Percentiles rank a stretch among this genome's conserved stretches.
These are phyloP conservation scores for Harmothoe impar DNA, from an alignment of 2,888 invertebrate species.

Conservation along the genomic window DNA sequence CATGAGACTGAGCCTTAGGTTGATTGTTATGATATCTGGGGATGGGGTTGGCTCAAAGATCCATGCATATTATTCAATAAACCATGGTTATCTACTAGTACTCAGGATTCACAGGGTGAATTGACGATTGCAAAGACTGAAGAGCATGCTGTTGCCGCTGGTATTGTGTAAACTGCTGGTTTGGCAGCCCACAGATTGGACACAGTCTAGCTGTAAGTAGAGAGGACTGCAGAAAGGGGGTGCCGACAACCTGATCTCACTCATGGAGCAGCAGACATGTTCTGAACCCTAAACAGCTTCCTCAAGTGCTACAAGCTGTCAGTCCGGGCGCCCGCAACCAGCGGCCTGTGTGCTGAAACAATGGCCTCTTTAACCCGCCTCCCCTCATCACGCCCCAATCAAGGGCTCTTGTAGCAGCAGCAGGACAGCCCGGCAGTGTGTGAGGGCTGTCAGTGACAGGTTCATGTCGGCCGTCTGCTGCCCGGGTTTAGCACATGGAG, in stretches of 20 bases:
- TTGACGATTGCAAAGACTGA: no score
- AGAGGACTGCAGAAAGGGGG: neutral
- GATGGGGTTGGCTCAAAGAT: no score
- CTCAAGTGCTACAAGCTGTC: neutral
- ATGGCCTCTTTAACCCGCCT: neutral
- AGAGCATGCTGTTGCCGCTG: no score
- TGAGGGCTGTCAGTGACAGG: neutral
- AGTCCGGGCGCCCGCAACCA: neutral
- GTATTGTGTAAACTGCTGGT: no score
- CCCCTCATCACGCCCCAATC: neutral
- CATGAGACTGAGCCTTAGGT: no score
- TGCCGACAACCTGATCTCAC: neutral
- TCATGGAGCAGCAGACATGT: neutral
- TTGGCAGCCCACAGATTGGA: no score
- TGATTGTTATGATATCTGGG: no score
- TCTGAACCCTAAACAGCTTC: conserved; percentile 23
- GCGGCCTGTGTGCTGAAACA: neutral
- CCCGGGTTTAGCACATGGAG: neutral
- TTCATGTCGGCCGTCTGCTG: neutral
- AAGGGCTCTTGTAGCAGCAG: neutral
- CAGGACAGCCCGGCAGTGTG: neutral
- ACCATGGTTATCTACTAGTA: no score
- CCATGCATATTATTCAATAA: no score
- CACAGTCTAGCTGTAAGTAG: no score
- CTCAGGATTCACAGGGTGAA: no score